A percentile compares a stretch with the other conserved stretches of the same genome.
Conservation (phyloP, 1,140 invertebrate species). For the Dryas iulia region DNA sequence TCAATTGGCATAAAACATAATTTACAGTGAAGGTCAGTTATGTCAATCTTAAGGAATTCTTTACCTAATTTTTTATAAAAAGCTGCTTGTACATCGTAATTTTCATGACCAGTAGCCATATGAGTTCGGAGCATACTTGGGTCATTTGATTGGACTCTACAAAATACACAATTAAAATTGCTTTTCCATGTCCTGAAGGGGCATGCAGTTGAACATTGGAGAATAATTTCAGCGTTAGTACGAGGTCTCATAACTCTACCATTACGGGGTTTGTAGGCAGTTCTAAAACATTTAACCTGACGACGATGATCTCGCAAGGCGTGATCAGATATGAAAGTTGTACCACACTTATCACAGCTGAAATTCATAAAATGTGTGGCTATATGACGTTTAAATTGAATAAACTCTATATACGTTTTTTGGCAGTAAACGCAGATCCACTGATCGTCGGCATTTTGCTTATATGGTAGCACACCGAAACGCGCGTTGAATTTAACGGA, state of each 20-base stretch:
- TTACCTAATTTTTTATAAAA: constrained; percentile 72
- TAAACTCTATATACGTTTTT: constrained; percentile 50
- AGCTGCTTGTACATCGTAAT: constrained; percentile 59
- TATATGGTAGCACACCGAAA: constrained; percentile 66
- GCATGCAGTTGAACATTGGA: constrained; percentile 64
- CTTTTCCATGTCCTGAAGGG: constrained; percentile 69
- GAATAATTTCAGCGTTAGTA: constrained; percentile 65
- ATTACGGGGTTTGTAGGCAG: constrained; percentile 63
- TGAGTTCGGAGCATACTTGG: constrained; percentile 56
- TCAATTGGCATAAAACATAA: constrained; percentile 61
- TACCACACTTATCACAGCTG: constrained; percentile 69
- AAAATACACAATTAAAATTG: constrained; percentile 71
- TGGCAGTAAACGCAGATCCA: constrained; percentile 66
- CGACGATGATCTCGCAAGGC: constrained; percentile 60
- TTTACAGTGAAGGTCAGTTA: constrained; percentile 70
- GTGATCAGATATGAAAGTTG: constrained; percentile 60
- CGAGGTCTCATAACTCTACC: constrained; percentile 55
- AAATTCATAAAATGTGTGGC: constrained; percentile 66
- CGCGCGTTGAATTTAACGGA: constrained; percentile 62
- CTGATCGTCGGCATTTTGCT: constrained; percentile 47
- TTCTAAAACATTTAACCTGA: constrained; percentile 66
- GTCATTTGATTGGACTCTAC: constrained; percentile 60
- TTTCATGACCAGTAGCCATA: constrained; percentile 54
- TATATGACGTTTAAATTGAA: constrained; percentile 63
- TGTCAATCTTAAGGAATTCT: constrained; percentile 67